Percentiles rank a stretch among this genome's conserved stretches.
phyloP scores from a whole-genome alignment of 2,888 invertebrate genomes.

The Leucophora obtusa region DNA sequence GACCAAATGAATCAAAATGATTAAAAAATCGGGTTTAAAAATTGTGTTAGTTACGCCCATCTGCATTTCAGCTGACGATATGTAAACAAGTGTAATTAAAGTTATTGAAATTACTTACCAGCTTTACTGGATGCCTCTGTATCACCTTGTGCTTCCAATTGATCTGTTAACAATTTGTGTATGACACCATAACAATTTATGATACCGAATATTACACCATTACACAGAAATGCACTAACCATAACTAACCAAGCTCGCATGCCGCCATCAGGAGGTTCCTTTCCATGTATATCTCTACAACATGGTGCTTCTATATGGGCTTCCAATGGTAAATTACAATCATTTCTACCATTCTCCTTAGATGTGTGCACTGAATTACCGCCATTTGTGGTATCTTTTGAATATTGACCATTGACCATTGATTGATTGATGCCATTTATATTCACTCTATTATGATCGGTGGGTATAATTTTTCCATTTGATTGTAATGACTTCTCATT shows the following conservation, averaged over 20 bases:
- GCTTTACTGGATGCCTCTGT: conserved; percentile 88
- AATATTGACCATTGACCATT: conserved; percentile 50
- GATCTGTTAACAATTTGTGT: conserved; percentile 84
- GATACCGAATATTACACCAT: conserved; percentile 93
- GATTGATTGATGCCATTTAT: conserved; percentile 58
- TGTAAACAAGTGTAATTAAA: neutral
- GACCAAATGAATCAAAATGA: too few relatives aligned
- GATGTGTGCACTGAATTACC: neutral
- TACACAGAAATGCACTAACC: conserved; percentile 91
- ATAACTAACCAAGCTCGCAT: conserved; percentile 89
- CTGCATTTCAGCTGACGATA: too few relatives aligned
- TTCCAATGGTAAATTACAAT: conserved; percentile 33
- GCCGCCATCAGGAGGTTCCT: conserved; percentile 85
- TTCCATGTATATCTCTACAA: conserved; percentile 74
- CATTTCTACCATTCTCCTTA: conserved; percentile 47
- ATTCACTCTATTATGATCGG: conserved; percentile 51
- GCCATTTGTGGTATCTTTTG: conserved; percentile 63
- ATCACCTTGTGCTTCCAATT: conserved; percentile 83
- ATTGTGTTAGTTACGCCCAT: too few relatives aligned
- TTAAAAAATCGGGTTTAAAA: too few relatives aligned
- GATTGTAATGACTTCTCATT: conserved; percentile 66
- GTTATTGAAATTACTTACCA: too few relatives aligned
- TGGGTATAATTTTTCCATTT: conserved; percentile 70
- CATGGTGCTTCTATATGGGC: conserved; percentile 73
- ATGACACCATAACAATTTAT: conserved; percentile 94